phyloP scores from a whole-genome alignment of 2,113 vertebrate species.

The Antennarius striatus region DNA sequence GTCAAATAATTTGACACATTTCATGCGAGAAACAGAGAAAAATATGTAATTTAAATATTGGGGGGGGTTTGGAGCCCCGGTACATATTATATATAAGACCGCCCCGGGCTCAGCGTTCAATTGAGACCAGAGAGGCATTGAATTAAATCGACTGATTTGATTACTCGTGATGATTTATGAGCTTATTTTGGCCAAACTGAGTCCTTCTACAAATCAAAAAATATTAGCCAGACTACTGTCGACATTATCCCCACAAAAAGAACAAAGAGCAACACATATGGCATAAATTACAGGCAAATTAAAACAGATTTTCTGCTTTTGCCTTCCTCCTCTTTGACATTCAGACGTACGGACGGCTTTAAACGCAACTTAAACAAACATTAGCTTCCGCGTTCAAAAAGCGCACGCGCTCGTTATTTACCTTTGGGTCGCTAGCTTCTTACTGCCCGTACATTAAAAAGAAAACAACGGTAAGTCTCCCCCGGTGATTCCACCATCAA shows the following conservation, averaged over 20 bases:
- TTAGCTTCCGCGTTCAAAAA: not conserved
- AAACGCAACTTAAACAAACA: not conserved
- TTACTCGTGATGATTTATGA: not conserved
- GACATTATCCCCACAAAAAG: not conserved
- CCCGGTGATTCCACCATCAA: constrained; percentile 10
- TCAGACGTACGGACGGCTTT: not conserved
- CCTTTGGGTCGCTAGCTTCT: too few species aligned
- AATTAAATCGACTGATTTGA: not conserved
- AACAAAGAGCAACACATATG: not conserved
- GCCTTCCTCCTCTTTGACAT: constrained; percentile 3
- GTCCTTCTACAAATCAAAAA: not conserved
- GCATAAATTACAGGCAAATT: too few species aligned
- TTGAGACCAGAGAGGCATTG: not conserved
- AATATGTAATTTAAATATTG: too few species aligned
- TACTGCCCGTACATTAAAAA: not conserved
- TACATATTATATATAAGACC: too few species aligned
- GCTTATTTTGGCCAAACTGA: not conserved
- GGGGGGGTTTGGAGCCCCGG: too few species aligned
- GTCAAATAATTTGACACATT: too few species aligned
- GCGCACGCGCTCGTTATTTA: not conserved
- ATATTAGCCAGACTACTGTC: not conserved
- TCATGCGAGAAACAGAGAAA: too few species aligned
- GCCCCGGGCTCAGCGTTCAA: too few species aligned
- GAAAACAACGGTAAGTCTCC: too few species aligned
- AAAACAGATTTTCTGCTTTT: not conserved